Evolutionary conservation across 2,888 invertebrate species (phyloP).

Genomic region (Eudasyphora cyanicolor): DNA sequence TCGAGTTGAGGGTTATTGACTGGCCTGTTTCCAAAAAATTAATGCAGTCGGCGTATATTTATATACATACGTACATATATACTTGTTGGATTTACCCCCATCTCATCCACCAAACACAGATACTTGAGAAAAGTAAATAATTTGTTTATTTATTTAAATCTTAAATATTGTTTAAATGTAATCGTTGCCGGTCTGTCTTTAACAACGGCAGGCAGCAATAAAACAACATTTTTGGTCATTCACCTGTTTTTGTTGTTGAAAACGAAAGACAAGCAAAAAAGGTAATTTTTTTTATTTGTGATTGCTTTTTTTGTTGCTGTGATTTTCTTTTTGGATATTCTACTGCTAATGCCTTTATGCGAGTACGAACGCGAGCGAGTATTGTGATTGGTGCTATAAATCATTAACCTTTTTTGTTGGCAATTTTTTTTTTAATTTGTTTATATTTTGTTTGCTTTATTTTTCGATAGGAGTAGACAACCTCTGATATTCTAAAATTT

Average conservation of each 20-base stretch:
- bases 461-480: background rate
- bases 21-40: background rate
- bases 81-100: background rate
- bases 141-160: background rate
- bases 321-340: conserved; percentile 3
- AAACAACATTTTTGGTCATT: conserved; percentile 8
- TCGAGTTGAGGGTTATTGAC: background rate
- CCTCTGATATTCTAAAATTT: conserved; percentile 3
- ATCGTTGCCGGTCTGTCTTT: background rate
- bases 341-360: background rate
- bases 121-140: background rate
- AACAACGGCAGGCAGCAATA: background rate
- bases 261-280: background rate
- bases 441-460: too few relatives aligned
- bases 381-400: conserved; percentile 1
- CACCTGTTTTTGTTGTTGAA: background rate
- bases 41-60: too few relatives aligned
- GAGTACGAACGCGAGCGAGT: background rate
- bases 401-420: conserved; percentile 9
- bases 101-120: background rate
- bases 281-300: background rate
- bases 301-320: background rate
- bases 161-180: background rate
- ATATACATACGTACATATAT: background rate
- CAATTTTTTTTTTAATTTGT: too few relatives aligned